Conservation (phyloP, 1,140 invertebrate species). For the Pachypeltis micranthus region DNA sequence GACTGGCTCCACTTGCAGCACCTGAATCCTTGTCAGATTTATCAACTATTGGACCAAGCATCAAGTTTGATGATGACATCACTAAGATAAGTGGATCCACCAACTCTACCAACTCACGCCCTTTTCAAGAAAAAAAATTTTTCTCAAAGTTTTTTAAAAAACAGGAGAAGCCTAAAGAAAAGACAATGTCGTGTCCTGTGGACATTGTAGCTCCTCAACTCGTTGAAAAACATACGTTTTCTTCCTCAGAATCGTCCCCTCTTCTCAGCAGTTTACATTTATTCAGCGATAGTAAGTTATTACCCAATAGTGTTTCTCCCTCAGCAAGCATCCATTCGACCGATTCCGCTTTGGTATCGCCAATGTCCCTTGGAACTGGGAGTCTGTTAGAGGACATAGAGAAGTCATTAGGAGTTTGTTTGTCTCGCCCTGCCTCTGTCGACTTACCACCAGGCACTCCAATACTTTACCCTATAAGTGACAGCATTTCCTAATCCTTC, state of each 20-base stretch:
- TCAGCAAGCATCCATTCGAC: slow-evolving; percentile 24
- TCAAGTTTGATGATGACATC: slow-evolving; percentile 17
- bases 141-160: slow-evolving; percentile 8
- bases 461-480: background rate
- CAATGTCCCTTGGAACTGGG: slow-evolving; percentile 14
- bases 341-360: slow-evolving; percentile 5
- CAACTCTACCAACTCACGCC: background rate
- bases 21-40: slow-evolving; percentile 74
- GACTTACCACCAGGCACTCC: background rate
- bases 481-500: background rate
- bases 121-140: background rate
- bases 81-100: background rate
- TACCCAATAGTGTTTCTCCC: slow-evolving; percentile 17
- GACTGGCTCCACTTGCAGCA: slow-evolving; percentile 65
- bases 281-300: slow-evolving; percentile 19
- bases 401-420: slow-evolving; percentile 18
- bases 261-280: slow-evolving; percentile 25
- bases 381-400: slow-evolving; percentile 26
- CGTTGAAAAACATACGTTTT: slow-evolving; percentile 12
- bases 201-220: background rate
- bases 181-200: background rate
- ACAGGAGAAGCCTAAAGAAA: background rate
- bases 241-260: slow-evolving; percentile 22
- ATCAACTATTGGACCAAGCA: slow-evolving; percentile 42
- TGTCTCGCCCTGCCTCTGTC: slow-evolving; percentile 14